phyloP scores from a whole-genome alignment of 1,140 invertebrate genomes.

The Arion vulgaris region DNA sequence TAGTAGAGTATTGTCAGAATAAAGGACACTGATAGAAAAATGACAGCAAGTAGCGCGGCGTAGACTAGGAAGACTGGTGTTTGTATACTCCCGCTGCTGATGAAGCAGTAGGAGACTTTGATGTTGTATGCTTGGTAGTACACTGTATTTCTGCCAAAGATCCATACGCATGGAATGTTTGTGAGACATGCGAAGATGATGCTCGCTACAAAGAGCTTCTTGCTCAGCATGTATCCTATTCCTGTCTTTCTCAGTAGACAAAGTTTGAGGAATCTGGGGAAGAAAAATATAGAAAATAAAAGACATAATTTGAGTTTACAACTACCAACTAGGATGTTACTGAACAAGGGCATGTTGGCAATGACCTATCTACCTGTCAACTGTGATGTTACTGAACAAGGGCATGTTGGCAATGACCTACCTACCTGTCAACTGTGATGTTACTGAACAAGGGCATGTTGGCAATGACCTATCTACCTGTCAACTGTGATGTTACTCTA shows the following conservation, averaged over 20 bases:
- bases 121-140: background rate
- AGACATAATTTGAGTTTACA: too few species aligned
- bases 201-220: slow-evolving; percentile 35
- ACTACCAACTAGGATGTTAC: too few species aligned
- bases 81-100: slow-evolving; percentile 27
- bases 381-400: too few species aligned
- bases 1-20: slow-evolving; percentile 38
- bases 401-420: too few species aligned
- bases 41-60: slow-evolving; percentile 15
- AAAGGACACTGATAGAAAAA: slow-evolving; percentile 24
- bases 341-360: too few species aligned
- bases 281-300: too few species aligned
- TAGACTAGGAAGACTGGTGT: slow-evolving; percentile 25
- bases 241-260: slow-evolving; percentile 32
- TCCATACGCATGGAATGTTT: slow-evolving; percentile 35
- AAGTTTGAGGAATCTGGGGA: slow-evolving; percentile 29
- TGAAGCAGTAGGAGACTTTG: slow-evolving; percentile 36
- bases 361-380: too few species aligned
- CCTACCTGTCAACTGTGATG: too few species aligned
- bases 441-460: too few species aligned
- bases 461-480: too few species aligned
- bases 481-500: too few species aligned
- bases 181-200: slow-evolving; percentile 1
- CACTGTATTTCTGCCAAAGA: slow-evolving; percentile 37
- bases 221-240: background rate